phyloP scores from a whole-genome alignment of 2,797 vertebrate genomes.

The Bufotes viridis region DNA sequence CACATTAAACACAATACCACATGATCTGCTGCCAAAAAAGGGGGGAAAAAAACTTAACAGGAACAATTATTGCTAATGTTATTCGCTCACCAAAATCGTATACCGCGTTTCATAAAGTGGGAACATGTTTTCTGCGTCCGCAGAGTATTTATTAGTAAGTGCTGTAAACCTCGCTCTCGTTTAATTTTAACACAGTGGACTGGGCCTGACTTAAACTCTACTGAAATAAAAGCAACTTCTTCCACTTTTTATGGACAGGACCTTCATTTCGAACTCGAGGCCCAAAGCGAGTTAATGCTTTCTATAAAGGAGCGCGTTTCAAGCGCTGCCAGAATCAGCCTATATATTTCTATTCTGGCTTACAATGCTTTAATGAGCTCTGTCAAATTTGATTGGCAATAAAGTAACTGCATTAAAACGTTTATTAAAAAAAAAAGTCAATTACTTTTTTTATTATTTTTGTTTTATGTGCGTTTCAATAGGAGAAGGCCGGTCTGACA shows the following conservation, averaged over 20 bases:
- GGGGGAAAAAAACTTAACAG: conserved; percentile 48
- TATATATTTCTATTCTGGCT: conserved; percentile 45
- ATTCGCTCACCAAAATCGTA: conserved; percentile 55
- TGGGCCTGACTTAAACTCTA: conserved; percentile 34
- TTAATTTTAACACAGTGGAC: conserved; percentile 61
- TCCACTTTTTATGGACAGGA: conserved; percentile 59
- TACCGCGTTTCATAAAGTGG: conserved; percentile 61
- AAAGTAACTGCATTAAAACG: conserved; percentile 61
- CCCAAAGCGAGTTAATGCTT: conserved; percentile 57
- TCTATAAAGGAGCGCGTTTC: conserved; percentile 54
- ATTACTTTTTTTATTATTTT: conserved; percentile 53
- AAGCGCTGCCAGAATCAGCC: conserved; percentile 56
- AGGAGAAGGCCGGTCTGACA: conserved; percentile 18
- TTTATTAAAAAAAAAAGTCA: conserved; percentile 63
- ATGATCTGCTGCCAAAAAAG: conserved; percentile 54
- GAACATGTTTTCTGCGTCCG: conserved; percentile 58
- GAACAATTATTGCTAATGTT: conserved; percentile 59
- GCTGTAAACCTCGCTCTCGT: conserved; percentile 57
- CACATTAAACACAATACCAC: conserved; percentile 43
- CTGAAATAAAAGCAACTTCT: conserved; percentile 49
- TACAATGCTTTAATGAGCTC: conserved; percentile 59
- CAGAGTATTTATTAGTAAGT: conserved; percentile 57
- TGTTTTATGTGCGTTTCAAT: conserved; percentile 27
- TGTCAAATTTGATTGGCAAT: conserved; percentile 63
- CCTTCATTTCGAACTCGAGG: conserved; percentile 60